Conservation (phyloP, 1,140 invertebrate species). For the Drusus annulatus region DNA sequence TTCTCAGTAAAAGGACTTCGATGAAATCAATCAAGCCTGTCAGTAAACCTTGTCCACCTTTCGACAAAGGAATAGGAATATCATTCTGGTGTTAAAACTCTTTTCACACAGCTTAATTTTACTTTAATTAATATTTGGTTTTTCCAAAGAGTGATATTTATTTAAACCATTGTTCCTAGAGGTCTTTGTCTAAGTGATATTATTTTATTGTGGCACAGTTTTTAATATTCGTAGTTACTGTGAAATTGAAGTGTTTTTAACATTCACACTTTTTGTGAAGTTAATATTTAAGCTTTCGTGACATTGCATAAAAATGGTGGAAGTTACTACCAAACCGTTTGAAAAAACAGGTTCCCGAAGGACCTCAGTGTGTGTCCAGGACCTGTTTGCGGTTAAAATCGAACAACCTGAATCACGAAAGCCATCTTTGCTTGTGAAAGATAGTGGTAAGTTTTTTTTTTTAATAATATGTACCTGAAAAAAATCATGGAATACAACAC, state of each 20-base stretch:
- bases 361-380: background rate
- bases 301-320: slow-evolving; percentile 19
- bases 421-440: background rate
- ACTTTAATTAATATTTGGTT: no score
- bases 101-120: no score
- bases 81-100: slow-evolving; percentile 10
- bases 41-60: slow-evolving; percentile 28
- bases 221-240: no score
- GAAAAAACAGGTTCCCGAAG: slow-evolving; percentile 10
- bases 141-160: no score
- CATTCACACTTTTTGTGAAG: no score
- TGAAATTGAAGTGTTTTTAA: no score
- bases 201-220: no score
- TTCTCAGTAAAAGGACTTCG: slow-evolving; percentile 24
- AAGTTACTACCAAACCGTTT: background rate
- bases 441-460: slow-evolving; percentile 1
- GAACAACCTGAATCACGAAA: slow-evolving; percentile 10
- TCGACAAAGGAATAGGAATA: slow-evolving; percentile 48
- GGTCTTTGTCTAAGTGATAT: no score
- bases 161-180: no score
- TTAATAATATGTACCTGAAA: no score
- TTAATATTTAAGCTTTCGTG: background rate
- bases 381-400: slow-evolving; percentile 14
- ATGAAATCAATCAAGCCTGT: slow-evolving; percentile 38
- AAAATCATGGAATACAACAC: no score